Percentiles rank a stretch among this genome's conserved stretches.
Conservation (phyloP, 2,888 invertebrate species). For the Hedychridium roseum region DNA sequence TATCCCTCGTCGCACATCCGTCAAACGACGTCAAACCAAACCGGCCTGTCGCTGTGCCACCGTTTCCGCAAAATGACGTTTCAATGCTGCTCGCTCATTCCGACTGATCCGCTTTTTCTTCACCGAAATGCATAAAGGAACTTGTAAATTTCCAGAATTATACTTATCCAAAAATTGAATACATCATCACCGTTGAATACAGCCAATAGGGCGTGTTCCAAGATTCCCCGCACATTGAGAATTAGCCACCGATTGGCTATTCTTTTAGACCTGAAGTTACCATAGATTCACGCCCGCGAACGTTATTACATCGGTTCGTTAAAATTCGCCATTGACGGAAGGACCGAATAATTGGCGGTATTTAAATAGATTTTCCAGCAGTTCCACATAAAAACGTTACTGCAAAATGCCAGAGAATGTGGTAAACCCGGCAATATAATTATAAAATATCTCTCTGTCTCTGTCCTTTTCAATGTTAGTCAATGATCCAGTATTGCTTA, state of each 20-base stretch:
- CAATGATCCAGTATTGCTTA: no score
- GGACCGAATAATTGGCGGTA: conserved; percentile 35
- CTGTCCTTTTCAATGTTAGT: neutral
- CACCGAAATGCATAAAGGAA: no score
- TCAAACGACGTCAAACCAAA: neutral
- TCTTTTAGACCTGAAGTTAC: no score
- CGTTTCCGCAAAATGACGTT: neutral
- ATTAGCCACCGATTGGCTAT: no score
- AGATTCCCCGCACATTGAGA: no score
- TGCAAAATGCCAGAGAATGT: conserved; percentile 50
- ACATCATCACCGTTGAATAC: no score
- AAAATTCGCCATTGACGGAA: conserved; percentile 27
- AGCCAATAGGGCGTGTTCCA: no score
- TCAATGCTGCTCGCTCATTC: neutral
- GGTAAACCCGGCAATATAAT: conserved; percentile 33
- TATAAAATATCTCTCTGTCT: conserved; percentile 3
- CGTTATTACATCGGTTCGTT: neutral
- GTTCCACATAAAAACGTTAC: conserved; percentile 13
- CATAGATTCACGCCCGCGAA: no score
- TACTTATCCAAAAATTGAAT: no score
- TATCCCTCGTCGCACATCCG: neutral
- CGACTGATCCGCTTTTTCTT: neutral
- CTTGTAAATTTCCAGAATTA: no score
- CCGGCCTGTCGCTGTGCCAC: neutral
- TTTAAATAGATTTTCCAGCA: conserved; percentile 14